phyloP scores from a whole-genome alignment of 2,797 vertebrate species.

The Botia almorhae region DNA sequence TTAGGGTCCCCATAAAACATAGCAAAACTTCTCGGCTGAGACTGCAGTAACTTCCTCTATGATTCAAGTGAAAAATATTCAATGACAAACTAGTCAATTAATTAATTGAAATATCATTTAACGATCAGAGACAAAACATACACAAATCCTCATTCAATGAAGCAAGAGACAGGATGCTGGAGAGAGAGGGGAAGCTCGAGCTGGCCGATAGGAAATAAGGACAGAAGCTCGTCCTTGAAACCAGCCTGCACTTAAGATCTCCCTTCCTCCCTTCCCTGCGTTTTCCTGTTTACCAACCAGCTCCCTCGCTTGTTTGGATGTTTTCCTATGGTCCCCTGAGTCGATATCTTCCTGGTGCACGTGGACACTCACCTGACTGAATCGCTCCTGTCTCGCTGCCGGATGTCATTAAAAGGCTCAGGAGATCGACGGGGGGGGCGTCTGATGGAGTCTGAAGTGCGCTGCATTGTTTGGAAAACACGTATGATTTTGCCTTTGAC shows the following conservation, averaged over 20 bases:
- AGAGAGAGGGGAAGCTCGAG: conserved; percentile 69
- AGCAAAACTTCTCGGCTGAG: conserved; percentile 66
- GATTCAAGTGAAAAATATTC: conserved; percentile 72
- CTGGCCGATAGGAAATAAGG: conserved; percentile 74
- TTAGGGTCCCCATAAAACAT: conserved; percentile 59
- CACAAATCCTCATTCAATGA: conserved; percentile 44
- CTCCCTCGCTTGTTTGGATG: conserved; percentile 72
- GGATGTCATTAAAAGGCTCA: conserved; percentile 75
- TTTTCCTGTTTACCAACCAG: conserved; percentile 80
- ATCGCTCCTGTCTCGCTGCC: conserved; percentile 61
- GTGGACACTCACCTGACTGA: conserved; percentile 62
- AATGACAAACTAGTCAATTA: conserved; percentile 68
- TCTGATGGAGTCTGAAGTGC: conserved; percentile 66
- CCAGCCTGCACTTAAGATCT: conserved; percentile 68
- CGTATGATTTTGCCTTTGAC: conserved; percentile 60
- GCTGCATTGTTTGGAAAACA: conserved; percentile 74
- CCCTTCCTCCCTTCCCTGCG: conserved; percentile 76
- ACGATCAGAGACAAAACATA: conserved; percentile 57
- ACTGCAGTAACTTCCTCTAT: conserved; percentile 69
- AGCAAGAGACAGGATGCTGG: conserved; percentile 70
- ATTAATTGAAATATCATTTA: conserved; percentile 67
- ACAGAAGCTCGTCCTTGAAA: conserved; percentile 72
- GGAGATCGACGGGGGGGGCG: conserved; percentile 76
- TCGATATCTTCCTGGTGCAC: conserved; percentile 72
- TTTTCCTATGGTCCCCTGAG: conserved; percentile 75